phyloP scores from a whole-genome alignment of 2,113 vertebrate genomes.

The Carassius gibelio region DNA sequence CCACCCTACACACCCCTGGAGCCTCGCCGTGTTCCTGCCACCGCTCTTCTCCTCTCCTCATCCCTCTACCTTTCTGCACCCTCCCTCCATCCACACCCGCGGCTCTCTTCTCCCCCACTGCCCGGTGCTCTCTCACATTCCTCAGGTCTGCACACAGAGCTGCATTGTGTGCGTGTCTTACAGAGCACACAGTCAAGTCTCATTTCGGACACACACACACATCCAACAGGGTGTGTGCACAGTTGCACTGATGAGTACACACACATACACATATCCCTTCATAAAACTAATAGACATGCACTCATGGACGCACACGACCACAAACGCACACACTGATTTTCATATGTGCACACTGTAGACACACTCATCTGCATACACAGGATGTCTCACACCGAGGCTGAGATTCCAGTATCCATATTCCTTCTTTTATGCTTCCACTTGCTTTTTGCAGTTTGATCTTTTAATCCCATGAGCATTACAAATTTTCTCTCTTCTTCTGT shows the following conservation, averaged over 20 bases:
- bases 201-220: conserved; percentile 50
- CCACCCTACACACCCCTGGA: conserved; percentile 82
- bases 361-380: conserved; percentile 57
- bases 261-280: conserved; percentile 19
- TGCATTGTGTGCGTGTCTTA: conserved; percentile 74
- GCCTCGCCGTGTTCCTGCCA: conserved; percentile 70
- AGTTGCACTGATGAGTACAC: conserved; percentile 36
- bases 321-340: conserved; percentile 49
- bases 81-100: conserved; percentile 75
- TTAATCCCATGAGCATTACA: conserved; percentile 42
- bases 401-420: conserved; percentile 47
- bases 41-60: conserved; percentile 61
- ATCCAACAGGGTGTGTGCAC: conserved; percentile 43
- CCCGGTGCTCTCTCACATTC: conserved; percentile 81
- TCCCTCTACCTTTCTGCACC: conserved; percentile 67
- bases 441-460: conserved; percentile 41
- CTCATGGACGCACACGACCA: conserved; percentile 2
- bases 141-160: conserved; percentile 78
- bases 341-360: conserved; percentile 21
- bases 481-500: conserved; percentile 31
- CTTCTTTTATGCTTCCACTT: conserved; percentile 35
- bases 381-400: conserved; percentile 56
- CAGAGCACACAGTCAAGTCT: conserved; percentile 70
- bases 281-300: conserved; percentile 43
- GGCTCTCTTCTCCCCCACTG: conserved; percentile 77